Conservation (phyloP, 2,797 vertebrate species). For the Molossus alvarezi region DNA sequence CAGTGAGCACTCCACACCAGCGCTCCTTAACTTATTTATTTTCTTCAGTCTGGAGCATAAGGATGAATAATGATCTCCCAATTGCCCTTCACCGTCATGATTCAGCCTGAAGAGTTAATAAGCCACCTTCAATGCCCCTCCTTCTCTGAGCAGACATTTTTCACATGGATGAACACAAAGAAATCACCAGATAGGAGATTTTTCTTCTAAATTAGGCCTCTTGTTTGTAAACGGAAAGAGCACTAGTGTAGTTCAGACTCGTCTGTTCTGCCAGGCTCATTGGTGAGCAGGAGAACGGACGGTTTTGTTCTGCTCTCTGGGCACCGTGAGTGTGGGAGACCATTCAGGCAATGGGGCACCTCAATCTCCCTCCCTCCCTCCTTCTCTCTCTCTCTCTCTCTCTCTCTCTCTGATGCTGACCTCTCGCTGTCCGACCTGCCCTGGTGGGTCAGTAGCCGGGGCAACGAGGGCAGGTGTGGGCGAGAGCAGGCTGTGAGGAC, state of each 20-base stretch:
- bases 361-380: not conserved
- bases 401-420: slow-evolving; percentile 94
- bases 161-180: slow-evolving; percentile 89
- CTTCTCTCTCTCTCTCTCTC: slow-evolving; percentile 86
- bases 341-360: slow-evolving; percentile 93
- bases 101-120: slow-evolving; percentile 88
- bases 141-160: slow-evolving; percentile 87
- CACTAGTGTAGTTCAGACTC: slow-evolving; percentile 92
- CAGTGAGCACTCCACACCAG: not conserved
- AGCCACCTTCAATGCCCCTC: slow-evolving; percentile 84
- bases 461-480: slow-evolving; percentile 95
- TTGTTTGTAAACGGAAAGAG: slow-evolving; percentile 99
- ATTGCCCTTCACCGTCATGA: slow-evolving; percentile 81
- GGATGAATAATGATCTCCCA: slow-evolving; percentile 80
- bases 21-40: slow-evolving; percentile 44
- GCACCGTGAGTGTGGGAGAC: slow-evolving; percentile 94
- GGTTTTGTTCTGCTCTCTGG: slow-evolving; percentile 96
- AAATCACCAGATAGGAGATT: slow-evolving; percentile 91
- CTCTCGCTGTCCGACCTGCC: slow-evolving; percentile 94
- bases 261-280: slow-evolving; percentile 87
- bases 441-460: slow-evolving; percentile 94
- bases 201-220: slow-evolving; percentile 93
- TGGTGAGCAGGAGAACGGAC: slow-evolving; percentile 94
- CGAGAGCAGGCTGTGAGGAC: slow-evolving; percentile 97
- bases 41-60: slow-evolving; percentile 84